Evolutionary conservation across 2,888 invertebrate genomes (phyloP).

Genomic region (Heliconius charithonia): DNA sequence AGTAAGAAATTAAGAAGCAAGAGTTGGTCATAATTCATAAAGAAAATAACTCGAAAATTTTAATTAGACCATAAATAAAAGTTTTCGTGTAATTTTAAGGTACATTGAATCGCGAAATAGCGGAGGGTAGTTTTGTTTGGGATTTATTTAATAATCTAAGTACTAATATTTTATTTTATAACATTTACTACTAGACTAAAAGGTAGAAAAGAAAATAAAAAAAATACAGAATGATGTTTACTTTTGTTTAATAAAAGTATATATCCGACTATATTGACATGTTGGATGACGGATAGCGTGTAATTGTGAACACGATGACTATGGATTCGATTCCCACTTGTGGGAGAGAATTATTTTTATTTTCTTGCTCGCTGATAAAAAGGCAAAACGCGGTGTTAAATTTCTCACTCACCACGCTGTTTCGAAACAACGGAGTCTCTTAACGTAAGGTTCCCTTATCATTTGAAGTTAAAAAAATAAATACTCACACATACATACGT

Average conservation of each 20-base stretch:
- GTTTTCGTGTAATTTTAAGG: neutral
- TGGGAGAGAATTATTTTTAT: neutral
- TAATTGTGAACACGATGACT: no score
- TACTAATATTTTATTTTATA: neutral
- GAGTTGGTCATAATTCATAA: neutral
- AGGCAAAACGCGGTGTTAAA: no score
- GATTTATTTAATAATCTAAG: neutral
- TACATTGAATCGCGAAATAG: neutral
- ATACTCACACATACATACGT: neutral
- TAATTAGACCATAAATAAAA: slow-evolving; percentile 5
- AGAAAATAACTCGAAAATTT: neutral
- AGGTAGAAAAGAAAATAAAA: no score
- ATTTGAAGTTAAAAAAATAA: no score
- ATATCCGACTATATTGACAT: no score
- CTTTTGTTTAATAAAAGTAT: no score
- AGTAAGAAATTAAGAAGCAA: neutral
- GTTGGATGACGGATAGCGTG: no score
- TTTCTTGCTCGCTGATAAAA: neutral
- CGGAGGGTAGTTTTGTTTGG: neutral
- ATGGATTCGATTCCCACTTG: no score
- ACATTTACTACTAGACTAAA: no score
- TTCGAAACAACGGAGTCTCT: neutral
- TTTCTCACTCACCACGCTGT: neutral
- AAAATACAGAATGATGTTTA: no score
- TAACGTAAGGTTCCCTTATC: neutral